These are phyloP conservation scores for Pteropus rufus DNA, from an alignment of 2,797 vertebrate species.

Conservation along the genomic window DNA sequence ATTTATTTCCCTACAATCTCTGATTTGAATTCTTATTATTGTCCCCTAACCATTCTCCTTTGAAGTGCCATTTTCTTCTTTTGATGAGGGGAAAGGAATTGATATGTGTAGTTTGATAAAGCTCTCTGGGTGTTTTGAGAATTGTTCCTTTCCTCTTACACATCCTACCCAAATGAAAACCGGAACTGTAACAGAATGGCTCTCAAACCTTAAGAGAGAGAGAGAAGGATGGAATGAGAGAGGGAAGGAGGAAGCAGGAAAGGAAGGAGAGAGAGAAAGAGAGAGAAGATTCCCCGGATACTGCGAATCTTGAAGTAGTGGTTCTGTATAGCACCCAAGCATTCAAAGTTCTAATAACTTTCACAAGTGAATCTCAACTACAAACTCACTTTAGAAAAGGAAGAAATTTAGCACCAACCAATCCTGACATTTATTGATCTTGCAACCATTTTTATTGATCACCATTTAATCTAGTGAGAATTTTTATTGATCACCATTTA, in stretches of 20 bases:
- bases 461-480: neutral
- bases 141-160: neutral
- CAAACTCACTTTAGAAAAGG: neutral
- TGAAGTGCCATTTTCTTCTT: neutral
- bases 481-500: conserved; percentile 19
- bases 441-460: conserved; percentile 14
- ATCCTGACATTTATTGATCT: neutral
- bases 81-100: neutral
- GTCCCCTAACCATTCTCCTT: neutral
- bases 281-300: neutral
- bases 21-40: neutral
- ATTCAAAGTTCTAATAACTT: neutral
- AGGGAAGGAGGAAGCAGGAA: neutral
- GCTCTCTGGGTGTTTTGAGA: neutral
- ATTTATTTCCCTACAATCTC: neutral
- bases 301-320: neutral
- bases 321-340: neutral
- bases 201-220: neutral
- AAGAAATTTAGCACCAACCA: neutral
- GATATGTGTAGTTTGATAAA: neutral
- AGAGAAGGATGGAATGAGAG: neutral
- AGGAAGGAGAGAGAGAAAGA: neutral
- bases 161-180: neutral
- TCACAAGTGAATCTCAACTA: neutral
- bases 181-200: neutral